Evolutionary conservation across 2,888 invertebrate genomes (phyloP).

Genomic region (Tiliacea aurago): DNA sequence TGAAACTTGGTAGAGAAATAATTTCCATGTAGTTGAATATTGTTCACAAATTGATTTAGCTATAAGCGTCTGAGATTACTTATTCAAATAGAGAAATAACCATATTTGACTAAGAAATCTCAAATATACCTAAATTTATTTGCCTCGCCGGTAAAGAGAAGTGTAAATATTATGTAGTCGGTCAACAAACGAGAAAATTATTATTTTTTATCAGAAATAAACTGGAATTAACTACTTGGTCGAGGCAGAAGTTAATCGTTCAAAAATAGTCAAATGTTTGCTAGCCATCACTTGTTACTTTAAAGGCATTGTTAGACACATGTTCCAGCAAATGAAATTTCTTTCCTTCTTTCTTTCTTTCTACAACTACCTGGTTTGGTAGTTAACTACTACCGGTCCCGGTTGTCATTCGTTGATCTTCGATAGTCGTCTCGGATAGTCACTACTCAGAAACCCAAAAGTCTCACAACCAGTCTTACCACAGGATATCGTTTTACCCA

Average conservation of each 20-base stretch:
- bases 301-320: too few relatives aligned
- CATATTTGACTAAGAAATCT: conserved; percentile 23
- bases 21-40: conserved; percentile 11
- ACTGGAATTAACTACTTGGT: not conserved
- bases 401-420: too few relatives aligned
- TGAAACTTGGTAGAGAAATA: conserved; percentile 30
- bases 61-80: not conserved
- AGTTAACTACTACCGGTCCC: too few relatives aligned
- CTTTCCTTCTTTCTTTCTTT: too few relatives aligned
- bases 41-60: conserved; percentile 16
- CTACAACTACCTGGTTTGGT: too few relatives aligned
- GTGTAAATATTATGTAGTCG: conserved; percentile 24
- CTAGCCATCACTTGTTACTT: not conserved
- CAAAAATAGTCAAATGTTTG: not conserved
- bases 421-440: too few relatives aligned
- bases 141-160: conserved; percentile 8
- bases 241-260: not conserved
- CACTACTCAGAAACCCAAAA: too few relatives aligned
- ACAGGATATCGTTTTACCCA: too few relatives aligned
- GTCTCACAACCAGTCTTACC: too few relatives aligned
- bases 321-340: too few relatives aligned
- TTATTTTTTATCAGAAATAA: not conserved
- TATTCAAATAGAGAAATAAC: conserved; percentile 1
- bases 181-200: conserved; percentile 1
- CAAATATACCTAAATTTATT: conserved; percentile 6